These are phyloP conservation scores for Coptodon bakossiorum DNA, from an alignment of 2,113 vertebrate species.

Conservation along the genomic window DNA sequence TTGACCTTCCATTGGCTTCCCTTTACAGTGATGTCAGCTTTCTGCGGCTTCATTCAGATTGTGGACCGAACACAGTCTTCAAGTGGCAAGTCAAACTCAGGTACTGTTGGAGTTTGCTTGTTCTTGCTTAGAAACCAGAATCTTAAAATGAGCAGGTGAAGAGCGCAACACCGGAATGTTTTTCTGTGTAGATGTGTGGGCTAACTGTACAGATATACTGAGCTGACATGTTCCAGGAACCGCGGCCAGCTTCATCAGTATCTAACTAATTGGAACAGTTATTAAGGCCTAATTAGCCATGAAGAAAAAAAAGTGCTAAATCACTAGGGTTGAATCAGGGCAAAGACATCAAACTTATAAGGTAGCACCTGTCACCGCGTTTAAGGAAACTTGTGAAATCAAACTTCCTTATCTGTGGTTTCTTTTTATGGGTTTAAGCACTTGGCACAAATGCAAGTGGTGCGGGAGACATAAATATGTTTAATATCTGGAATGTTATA, in stretches of 20 bases:
- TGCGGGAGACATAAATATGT: background rate
- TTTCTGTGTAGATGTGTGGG: background rate
- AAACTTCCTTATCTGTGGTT: background rate
- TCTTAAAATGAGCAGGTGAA: background rate
- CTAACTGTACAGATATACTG: background rate
- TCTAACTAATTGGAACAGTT: background rate
- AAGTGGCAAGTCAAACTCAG: constrained; percentile 99
- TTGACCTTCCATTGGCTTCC: background rate
- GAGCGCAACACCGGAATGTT: background rate
- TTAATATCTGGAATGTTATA: background rate
- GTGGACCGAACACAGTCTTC: constrained; percentile 87
- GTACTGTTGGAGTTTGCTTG: constrained; percentile 19
- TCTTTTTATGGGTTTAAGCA: background rate
- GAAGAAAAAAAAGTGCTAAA: background rate
- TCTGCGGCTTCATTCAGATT: constrained; percentile 85
- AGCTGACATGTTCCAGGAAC: background rate
- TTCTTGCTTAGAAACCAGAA: background rate
- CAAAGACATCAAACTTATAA: background rate
- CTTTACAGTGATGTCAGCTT: constrained; percentile 81
- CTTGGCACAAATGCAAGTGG: background rate
- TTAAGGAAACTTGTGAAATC: background rate
- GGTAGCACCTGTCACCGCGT: background rate
- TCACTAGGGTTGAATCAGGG: background rate
- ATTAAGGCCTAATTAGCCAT: background rate
- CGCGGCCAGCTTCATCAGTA: background rate